phyloP scores from a whole-genome alignment of 2,113 vertebrate genomes.

The Lathamus discolor region DNA sequence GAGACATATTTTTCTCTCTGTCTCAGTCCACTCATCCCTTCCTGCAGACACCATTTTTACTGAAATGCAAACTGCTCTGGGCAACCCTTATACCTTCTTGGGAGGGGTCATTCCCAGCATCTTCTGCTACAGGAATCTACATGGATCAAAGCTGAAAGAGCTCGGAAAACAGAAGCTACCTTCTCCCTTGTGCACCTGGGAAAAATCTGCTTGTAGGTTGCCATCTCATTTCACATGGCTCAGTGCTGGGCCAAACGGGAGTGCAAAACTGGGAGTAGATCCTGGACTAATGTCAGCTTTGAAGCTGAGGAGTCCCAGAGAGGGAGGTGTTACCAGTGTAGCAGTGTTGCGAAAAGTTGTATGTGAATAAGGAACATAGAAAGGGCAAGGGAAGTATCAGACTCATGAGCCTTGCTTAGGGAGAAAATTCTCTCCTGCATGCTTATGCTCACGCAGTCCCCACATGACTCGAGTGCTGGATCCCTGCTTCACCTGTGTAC shows the following conservation, averaged over 20 bases:
- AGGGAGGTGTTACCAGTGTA: background rate
- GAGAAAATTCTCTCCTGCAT: background rate
- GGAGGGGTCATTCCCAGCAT: background rate
- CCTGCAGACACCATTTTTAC: background rate
- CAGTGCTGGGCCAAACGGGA: background rate
- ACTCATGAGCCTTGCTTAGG: background rate
- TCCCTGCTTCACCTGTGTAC: background rate
- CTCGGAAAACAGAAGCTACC: background rate
- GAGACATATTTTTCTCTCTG: background rate
- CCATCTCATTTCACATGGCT: background rate
- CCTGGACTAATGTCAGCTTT: background rate
- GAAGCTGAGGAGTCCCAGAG: background rate
- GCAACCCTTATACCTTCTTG: background rate
- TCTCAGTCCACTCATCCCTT: fast-evolving
- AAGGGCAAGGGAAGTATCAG: background rate
- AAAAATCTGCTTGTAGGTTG: background rate
- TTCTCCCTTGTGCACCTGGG: background rate
- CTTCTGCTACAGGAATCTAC: background rate
- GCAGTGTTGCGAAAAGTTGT: background rate
- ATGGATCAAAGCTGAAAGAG: background rate
- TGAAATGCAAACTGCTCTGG: background rate
- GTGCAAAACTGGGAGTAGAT: background rate
- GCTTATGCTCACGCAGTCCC: background rate
- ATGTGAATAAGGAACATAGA: background rate
- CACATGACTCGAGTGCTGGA: background rate